Evolutionary conservation across 2,113 vertebrate genomes (phyloP), one percentile per base, ranked within the genome.

Genomic region (Dasypus novemcinctus): DNA sequence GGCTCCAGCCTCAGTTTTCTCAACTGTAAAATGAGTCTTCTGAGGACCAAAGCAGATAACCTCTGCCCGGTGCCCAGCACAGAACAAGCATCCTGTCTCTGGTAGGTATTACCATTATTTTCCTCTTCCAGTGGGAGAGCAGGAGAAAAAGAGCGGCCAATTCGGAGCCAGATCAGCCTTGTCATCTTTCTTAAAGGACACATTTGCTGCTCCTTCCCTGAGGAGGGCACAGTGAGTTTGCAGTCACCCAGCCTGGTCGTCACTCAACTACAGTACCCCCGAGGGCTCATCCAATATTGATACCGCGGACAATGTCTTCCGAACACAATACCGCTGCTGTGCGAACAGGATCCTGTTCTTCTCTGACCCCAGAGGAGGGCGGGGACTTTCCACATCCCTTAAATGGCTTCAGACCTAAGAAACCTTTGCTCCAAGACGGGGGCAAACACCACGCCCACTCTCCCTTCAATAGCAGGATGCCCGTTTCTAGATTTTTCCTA

Each of bases 201-300:
- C 4, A 71, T 18, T 8, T 25, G 66, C 15, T 41, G 13, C 72
- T 88, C 80, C 49, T 49, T 88, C 79, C 63, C 69, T 5, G 5
- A 71, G 54, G 29, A 78, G 64, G 80, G 33, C 33, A 29, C 15
- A 49, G 79, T 75, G 68, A 86, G 29, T 54, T 29, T 87, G 52
- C 9, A 15, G 61, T 29, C 87, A 52, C 49, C 46, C 18, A 36
- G 68, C 54, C 14, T n/a, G 75, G 59, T 15, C 1, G 18, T 52
- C 78, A 11, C 74, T 61, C 88, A 74, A 59, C 76, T n/a, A 49
- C 29, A 21, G 43, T 25, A 38, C 46, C 8, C 36, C 33, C 14
- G 0, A 17, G 80, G 49, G 43, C 68, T 93, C 74, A 61, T 97
- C 92, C 95, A 97, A 95, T 95, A 97, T 97, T 96, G 95, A 97